phyloP scores from a whole-genome alignment of 2,797 vertebrate genomes.

The Bryconaethiops microstoma region DNA sequence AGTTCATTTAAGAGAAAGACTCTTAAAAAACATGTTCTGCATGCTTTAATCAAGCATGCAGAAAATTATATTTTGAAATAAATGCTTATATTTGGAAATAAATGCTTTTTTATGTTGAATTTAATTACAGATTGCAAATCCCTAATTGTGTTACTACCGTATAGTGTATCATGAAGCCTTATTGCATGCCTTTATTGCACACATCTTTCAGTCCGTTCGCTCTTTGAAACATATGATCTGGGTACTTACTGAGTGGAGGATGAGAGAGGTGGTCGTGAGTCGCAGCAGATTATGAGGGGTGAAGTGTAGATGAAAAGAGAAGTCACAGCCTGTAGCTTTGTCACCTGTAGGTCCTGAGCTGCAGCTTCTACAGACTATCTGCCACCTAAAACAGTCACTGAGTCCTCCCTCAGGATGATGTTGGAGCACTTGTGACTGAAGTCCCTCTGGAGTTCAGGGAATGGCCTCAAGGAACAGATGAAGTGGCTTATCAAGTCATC shows the following conservation, averaged over 20 bases:
- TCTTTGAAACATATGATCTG: not conserved
- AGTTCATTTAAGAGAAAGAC: too few relatives aligned
- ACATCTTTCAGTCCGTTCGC: too few relatives aligned
- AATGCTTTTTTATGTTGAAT: too few relatives aligned
- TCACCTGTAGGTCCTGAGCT: constrained; percentile 6
- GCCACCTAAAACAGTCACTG: not conserved
- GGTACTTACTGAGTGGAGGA: constrained; percentile 5
- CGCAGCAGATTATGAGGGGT: not conserved
- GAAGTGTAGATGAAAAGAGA: not conserved
- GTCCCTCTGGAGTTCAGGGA: constrained; percentile 15
- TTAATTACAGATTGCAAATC: too few relatives aligned
- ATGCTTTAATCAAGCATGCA: too few relatives aligned
- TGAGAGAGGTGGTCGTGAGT: not conserved
- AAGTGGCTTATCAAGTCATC: constrained; percentile 18
- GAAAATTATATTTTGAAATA: too few relatives aligned
- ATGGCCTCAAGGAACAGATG: constrained; percentile 21
- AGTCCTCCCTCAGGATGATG: not conserved
- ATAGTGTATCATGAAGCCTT: too few relatives aligned
- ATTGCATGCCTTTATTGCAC: too few relatives aligned
- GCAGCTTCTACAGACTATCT: not conserved
- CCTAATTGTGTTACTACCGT: too few relatives aligned
- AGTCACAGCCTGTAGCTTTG: not conserved
- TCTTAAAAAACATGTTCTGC: too few relatives aligned
- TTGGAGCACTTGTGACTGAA: not conserved
- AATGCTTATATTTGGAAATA: too few relatives aligned